A percentile compares a stretch with the other conserved stretches of the same genome.
Evolutionary conservation across 2,888 invertebrate species (phyloP).

Genomic region (Oligia fasciuncula): DNA sequence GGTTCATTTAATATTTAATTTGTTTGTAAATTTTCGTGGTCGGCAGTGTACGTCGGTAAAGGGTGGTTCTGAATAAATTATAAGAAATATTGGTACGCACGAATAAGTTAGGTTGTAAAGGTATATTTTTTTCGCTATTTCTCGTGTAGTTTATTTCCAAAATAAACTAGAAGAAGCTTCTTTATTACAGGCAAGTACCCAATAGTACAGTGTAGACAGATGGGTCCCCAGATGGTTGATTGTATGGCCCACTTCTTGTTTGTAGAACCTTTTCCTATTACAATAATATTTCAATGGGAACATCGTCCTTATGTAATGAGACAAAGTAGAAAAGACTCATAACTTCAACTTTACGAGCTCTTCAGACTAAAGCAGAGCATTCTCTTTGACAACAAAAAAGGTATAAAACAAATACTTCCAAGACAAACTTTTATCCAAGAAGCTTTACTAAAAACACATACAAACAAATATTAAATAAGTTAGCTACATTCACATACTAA

Average conservation of each 20-base stretch:
- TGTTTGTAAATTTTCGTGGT: constrained; percentile 48
- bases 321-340: neutral
- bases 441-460: constrained; percentile 1
- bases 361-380: neutral
- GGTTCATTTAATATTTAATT: constrained; percentile 50
- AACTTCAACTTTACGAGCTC: neutral
- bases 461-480: constrained; percentile 45
- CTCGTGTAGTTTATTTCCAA: constrained; percentile 8
- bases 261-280: neutral
- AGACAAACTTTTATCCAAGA: constrained; percentile 6
- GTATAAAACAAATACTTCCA: neutral
- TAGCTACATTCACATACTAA: constrained; percentile 30
- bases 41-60: constrained; percentile 32
- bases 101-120: constrained; percentile 28
- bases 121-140: constrained; percentile 13
- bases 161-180: neutral
- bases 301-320: neutral
- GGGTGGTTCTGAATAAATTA: constrained; percentile 62
- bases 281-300: neutral
- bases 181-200: neutral
- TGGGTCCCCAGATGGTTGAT: neutral
- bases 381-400: constrained; percentile 1
- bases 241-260: neutral
- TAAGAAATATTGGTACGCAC: constrained; percentile 53
- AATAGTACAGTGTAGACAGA: neutral